These are phyloP conservation scores for Parasteatoda tepidariorum DNA, from an alignment of 1,140 invertebrate species.

Conservation along the genomic window DNA sequence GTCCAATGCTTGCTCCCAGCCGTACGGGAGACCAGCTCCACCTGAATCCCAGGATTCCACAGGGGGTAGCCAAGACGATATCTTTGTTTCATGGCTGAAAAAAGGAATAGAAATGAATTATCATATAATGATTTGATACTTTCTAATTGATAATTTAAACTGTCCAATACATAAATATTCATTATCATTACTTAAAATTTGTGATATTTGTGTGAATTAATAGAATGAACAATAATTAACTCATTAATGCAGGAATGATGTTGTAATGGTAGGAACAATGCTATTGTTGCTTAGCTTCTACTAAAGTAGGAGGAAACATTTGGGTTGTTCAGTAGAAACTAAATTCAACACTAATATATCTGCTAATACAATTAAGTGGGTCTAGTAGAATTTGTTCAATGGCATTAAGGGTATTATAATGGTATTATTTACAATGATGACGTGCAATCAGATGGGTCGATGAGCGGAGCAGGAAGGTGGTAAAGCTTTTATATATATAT, in stretches of 20 bases:
- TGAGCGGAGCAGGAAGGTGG: too few species aligned
- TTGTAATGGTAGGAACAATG: too few species aligned
- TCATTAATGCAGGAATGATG: not conserved
- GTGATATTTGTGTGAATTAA: not conserved
- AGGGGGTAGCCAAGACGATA: constrained; percentile 86
- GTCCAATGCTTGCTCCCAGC: constrained; percentile 88
- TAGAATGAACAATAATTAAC: not conserved
- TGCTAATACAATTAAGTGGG: too few species aligned
- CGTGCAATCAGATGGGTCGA: too few species aligned
- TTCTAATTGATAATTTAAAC: not conserved
- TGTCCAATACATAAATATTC: not conserved
- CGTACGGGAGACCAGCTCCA: constrained; percentile 77
- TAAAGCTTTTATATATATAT: too few species aligned
- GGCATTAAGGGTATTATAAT: too few species aligned
- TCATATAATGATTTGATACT: not conserved
- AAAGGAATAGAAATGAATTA: constrained; percentile 60
- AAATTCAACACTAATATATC: too few species aligned
- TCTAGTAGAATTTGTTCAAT: too few species aligned
- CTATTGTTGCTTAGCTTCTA: too few species aligned
- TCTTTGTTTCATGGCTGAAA: constrained; percentile 80
- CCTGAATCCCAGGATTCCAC: constrained; percentile 79
- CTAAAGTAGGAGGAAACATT: too few species aligned
- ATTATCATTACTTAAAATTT: not conserved
- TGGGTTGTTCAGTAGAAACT: too few species aligned
- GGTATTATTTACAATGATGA: too few species aligned